Evolutionary conservation across 2,113 vertebrate species (phyloP), one percentile per base, ranked within the genome.

Genomic region (Echinops telfairi): DNA sequence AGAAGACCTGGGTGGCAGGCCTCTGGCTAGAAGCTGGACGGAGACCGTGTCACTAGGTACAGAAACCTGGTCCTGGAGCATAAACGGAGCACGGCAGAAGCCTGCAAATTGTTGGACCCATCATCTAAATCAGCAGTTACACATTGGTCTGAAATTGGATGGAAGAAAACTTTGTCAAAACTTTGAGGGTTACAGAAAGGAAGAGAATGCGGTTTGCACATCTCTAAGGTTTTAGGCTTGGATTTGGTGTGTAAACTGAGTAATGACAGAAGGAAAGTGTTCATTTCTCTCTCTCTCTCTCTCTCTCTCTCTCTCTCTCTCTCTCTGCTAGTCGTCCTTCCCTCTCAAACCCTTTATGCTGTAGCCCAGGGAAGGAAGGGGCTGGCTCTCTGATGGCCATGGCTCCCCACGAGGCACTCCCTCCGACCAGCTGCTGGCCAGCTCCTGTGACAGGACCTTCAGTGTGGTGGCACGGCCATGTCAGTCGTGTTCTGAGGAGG

Each of bases 121-220:
- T 23, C 27, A 25, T 83, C 57, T 88, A 81, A 92, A 36, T 60
- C 58, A 29, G 23, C 38, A 15, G 3, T 86, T 2, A 0, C 57
- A 73, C 80, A 27, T 91, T 77, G 29, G n/a, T 68, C 81, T 94
- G 83, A 84, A 93, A 84, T 77, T 38, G 76, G 80, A 47, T 89
- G 38, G 47, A 53, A 53, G 12, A 53, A 53, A 9, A 53, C 47
- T 53, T 53, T 53, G 66, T 62, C 83, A 47, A 64, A 83, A 83
- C 71, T 79, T 62, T 43, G 76, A 92, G n/a, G 15, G 58, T 4
- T 40, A 71, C 3, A 89, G 77, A 90, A 89, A 15, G 33, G 33
- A 91, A 17, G 40, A 78, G 29, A 38, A 3, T 62, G 31, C 19
- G 38, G 53, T 29, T 38, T 29, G 1, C 8, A 14, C 22, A 73